Percentiles rank a stretch among this genome's conserved stretches.
phyloP scores from a whole-genome alignment of 1,140 invertebrate genomes.

The Drosophila equinoxialis region DNA sequence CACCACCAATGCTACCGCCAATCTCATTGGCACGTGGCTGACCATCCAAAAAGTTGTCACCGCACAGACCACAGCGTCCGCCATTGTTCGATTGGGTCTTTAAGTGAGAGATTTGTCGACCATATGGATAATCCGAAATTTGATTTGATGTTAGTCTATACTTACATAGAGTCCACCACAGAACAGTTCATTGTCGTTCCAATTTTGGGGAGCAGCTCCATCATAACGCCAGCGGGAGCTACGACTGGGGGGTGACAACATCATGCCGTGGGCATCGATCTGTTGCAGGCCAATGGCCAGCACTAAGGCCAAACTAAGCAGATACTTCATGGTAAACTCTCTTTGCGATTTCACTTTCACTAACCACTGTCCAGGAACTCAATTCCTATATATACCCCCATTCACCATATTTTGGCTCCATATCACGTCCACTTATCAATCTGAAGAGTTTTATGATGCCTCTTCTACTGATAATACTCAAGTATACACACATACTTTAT shows the following conservation, averaged over 20 bases:
- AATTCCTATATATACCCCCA: conserved; percentile 44
- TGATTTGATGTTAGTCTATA: conserved; percentile 1
- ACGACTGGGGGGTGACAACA: conserved; percentile 88
- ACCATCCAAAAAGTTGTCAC: conserved; percentile 84
- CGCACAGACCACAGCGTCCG: conserved; percentile 86
- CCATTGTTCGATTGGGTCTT: conserved; percentile 80
- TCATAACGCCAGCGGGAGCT: conserved; percentile 87
- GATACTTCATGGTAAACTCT: conserved; percentile 57
- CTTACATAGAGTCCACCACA: conserved; percentile 87
- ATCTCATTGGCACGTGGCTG: conserved; percentile 86
- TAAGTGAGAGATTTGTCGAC: not conserved
- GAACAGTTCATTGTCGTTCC: conserved; percentile 87
- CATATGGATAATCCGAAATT: not conserved
- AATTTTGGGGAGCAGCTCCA: conserved; percentile 85
- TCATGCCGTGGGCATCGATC: conserved; percentile 86
- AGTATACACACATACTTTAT: not conserved
- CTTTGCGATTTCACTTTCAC: conserved; percentile 68
- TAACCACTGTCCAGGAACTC: conserved; percentile 11
- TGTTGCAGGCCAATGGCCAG: conserved; percentile 62
- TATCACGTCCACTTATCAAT: conserved; percentile 39
- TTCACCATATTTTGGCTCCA: conserved; percentile 33
- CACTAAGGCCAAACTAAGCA: conserved; percentile 58
- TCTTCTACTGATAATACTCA: conserved; percentile 40
- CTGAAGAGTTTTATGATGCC: conserved; percentile 68
- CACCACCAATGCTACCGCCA: conserved; percentile 85